A percentile compares a stretch with the other conserved stretches of the same genome.
Evolutionary conservation across 1,140 invertebrate species (phyloP).

Genomic region (Caenorhabditis briggsae): DNA sequence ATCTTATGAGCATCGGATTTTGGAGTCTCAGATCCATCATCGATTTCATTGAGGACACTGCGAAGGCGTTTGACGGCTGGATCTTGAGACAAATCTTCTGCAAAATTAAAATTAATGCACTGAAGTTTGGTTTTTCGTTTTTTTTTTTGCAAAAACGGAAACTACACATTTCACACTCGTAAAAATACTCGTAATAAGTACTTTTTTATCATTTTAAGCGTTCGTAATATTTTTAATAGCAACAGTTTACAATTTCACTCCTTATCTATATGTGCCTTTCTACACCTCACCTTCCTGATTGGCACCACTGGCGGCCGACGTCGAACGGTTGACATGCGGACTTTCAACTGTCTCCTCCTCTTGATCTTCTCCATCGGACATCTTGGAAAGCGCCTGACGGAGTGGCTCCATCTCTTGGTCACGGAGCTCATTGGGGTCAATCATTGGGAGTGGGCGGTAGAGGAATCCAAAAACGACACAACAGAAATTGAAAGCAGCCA

Average conservation of each 20-base stretch:
- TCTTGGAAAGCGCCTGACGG: constrained; percentile 53
- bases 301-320: constrained; percentile 50
- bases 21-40: constrained; percentile 11
- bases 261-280: constrained; percentile 13
- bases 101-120: neutral
- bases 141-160: neutral
- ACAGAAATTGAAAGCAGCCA: constrained; percentile 91
- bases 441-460: constrained; percentile 84
- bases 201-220: neutral
- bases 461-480: constrained; percentile 92
- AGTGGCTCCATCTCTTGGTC: constrained; percentile 62
- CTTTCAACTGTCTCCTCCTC: constrained; percentile 30
- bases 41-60: constrained; percentile 13
- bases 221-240: constrained; percentile 25
- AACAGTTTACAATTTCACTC: neutral
- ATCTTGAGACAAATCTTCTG: constrained; percentile 36
- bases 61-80: constrained; percentile 18
- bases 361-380: constrained; percentile 28
- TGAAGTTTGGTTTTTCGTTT: neutral
- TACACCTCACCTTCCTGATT: neutral
- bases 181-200: neutral
- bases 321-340: constrained; percentile 46
- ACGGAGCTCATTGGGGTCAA: constrained; percentile 26
- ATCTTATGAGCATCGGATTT: constrained; percentile 5
- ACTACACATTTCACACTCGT: too few relatives aligned